Conservation (phyloP, 2,113 vertebrate species). For the Campylomormyrus tamandua region DNA sequence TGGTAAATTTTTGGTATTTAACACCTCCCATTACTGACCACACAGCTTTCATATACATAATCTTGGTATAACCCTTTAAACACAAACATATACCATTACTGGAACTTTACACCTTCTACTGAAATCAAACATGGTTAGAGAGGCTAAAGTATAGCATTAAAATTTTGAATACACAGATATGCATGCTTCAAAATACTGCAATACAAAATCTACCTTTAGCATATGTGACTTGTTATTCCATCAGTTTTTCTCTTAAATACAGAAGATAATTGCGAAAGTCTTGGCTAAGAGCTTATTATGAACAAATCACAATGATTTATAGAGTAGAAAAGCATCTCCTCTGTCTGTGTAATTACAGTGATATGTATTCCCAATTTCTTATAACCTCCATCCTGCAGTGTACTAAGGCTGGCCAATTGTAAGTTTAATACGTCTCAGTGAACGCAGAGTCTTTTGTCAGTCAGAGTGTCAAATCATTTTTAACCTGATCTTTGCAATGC, state of each 20-base stretch:
- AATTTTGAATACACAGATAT: not conserved
- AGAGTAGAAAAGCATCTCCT: not conserved
- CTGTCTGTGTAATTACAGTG: constrained; percentile 13
- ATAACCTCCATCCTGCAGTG: not conserved
- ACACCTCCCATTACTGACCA: not conserved
- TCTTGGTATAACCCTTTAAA: not conserved
- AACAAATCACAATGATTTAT: constrained; percentile 16
- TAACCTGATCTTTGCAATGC: constrained; percentile 22
- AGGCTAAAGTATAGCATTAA: not conserved
- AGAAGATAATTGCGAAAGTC: not conserved
- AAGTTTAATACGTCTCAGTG: constrained; percentile 5
- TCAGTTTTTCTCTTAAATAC: not conserved
- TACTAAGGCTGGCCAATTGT: not conserved
- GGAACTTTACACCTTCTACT: not conserved
- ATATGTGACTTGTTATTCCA: not conserved
- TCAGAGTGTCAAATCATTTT: constrained; percentile 26
- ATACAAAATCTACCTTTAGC: not conserved
- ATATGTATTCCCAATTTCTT: not conserved
- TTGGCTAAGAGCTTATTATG: constrained; percentile 12
- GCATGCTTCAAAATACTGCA: not conserved
- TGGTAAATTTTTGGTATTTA: not conserved
- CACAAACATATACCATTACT: not conserved
- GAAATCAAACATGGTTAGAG: not conserved
- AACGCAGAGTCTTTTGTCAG: constrained; percentile 22
- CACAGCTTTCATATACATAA: not conserved